Conservation (phyloP, 2,888 invertebrate genomes). For the Empis stercorea region DNA sequence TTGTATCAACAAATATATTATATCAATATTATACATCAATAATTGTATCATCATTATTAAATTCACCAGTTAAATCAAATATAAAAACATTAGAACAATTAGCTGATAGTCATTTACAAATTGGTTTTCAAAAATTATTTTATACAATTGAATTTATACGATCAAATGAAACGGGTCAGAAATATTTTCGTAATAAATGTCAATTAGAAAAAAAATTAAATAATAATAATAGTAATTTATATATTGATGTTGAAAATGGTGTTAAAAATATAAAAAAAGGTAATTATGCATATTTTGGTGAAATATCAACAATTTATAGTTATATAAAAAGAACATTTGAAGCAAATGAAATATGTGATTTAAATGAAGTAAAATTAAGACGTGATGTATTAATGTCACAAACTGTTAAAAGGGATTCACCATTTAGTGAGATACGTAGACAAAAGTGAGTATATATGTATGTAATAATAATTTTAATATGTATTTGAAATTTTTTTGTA, state of each 20-base stretch:
- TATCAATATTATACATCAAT: slow-evolving; percentile 51
- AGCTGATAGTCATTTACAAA: slow-evolving; percentile 39
- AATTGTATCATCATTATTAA: slow-evolving; percentile 47
- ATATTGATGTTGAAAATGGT: background rate
- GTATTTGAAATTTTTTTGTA: too few species aligned
- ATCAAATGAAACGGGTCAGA: slow-evolving; percentile 13
- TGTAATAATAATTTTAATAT: too few species aligned
- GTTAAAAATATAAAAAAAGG: background rate
- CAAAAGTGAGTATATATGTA: slow-evolving; percentile 19
- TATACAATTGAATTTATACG: slow-evolving; percentile 19
- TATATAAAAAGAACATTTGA: slow-evolving; percentile 24
- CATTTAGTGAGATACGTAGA: slow-evolving; percentile 25
- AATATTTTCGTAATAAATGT: too few species aligned
- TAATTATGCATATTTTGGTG: slow-evolving; percentile 23
- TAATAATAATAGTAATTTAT: background rate
- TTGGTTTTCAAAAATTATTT: slow-evolving; percentile 41
- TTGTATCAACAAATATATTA: slow-evolving; percentile 36
- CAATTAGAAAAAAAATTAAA: background rate
- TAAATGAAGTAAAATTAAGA: slow-evolving; percentile 28
- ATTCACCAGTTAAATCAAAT: slow-evolving; percentile 39
- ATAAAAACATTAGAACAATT: slow-evolving; percentile 41
- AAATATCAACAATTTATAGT: slow-evolving; percentile 22
- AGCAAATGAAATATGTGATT: slow-evolving; percentile 31
- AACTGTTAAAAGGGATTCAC: slow-evolving; percentile 22
- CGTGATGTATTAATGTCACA: slow-evolving; percentile 19